phyloP scores from a whole-genome alignment of 1,140 invertebrate species.

The Caenorhabditis remanei region DNA sequence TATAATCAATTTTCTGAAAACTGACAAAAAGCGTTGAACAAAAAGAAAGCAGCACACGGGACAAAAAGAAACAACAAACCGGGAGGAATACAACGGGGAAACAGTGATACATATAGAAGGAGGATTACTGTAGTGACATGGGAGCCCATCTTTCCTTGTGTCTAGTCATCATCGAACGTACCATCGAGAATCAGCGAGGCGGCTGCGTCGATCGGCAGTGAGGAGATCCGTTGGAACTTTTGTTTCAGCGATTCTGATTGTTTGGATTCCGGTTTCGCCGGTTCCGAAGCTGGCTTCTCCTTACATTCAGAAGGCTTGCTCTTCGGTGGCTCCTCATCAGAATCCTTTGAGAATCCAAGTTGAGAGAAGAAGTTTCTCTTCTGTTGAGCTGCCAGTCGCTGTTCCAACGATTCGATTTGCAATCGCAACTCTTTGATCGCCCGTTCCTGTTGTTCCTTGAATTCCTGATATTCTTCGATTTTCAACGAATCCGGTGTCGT shows the following conservation, averaged over 20 bases:
- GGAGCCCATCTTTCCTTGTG: neutral
- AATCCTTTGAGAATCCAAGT: constrained; percentile 7
- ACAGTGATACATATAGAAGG: neutral
- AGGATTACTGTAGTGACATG: constrained; percentile 7
- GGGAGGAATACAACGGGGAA: neutral
- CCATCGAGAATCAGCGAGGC: constrained; percentile 48
- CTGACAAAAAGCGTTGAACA: neutral
- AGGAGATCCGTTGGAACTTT: constrained; percentile 31
- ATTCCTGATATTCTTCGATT: constrained; percentile 56
- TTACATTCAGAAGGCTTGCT: neutral
- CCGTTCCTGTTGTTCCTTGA: constrained; percentile 46
- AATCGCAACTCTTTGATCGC: constrained; percentile 33
- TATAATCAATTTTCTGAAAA: neutral
- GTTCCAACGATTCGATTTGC: constrained; percentile 32
- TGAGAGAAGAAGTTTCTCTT: constrained; percentile 43
- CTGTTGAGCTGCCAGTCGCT: constrained; percentile 32
- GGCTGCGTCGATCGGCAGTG: constrained; percentile 37
- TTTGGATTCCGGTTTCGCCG: neutral
- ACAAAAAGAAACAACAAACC: neutral
- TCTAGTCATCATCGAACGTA: constrained; percentile 29
- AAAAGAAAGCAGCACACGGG: neutral
- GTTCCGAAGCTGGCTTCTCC: neutral
- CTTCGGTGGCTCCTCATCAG: neutral
- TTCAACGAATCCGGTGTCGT: constrained; percentile 63
- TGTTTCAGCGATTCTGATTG: constrained; percentile 25